phyloP scores from a whole-genome alignment of 2,797 vertebrate species.

The Trichosurus vulpecula region DNA sequence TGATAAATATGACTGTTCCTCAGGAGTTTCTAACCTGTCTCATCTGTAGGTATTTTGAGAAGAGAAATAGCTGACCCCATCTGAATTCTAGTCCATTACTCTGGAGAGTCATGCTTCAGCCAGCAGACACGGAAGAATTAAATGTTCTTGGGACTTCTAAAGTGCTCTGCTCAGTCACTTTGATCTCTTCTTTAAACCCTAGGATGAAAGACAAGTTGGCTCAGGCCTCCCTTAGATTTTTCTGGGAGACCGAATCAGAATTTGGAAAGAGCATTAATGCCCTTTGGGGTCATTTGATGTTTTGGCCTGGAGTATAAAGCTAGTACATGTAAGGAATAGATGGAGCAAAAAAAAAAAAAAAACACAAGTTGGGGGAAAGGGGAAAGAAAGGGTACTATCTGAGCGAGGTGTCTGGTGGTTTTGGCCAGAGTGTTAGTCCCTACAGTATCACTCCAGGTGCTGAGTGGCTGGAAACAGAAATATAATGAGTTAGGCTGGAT shows the following conservation, averaged over 20 bases:
- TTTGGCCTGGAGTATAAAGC: background rate
- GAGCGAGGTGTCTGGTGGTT: background rate
- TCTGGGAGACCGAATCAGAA: background rate
- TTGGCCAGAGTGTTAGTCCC: background rate
- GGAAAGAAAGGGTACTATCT: background rate
- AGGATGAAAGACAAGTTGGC: background rate
- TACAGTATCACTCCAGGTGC: background rate
- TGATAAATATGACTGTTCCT: background rate
- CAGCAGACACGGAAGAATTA: background rate
- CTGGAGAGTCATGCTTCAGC: background rate
- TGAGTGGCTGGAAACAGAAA: background rate
- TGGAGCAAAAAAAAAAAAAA: background rate
- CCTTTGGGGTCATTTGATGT: background rate
- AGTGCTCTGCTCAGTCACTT: background rate
- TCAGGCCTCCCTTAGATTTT: background rate
- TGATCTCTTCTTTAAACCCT: background rate
- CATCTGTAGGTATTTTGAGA: background rate
- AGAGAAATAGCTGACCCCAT: background rate
- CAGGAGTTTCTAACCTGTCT: background rate
- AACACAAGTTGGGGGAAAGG: background rate
- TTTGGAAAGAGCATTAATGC: background rate
- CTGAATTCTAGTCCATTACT: background rate
- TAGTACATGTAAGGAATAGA: background rate
- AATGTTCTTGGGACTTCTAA: background rate
- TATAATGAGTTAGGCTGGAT: background rate